Evolutionary conservation across 2,797 vertebrate genomes (phyloP), one percentile per base, ranked within the genome.

Genomic region (Melanotaenia maccullochi): DNA sequence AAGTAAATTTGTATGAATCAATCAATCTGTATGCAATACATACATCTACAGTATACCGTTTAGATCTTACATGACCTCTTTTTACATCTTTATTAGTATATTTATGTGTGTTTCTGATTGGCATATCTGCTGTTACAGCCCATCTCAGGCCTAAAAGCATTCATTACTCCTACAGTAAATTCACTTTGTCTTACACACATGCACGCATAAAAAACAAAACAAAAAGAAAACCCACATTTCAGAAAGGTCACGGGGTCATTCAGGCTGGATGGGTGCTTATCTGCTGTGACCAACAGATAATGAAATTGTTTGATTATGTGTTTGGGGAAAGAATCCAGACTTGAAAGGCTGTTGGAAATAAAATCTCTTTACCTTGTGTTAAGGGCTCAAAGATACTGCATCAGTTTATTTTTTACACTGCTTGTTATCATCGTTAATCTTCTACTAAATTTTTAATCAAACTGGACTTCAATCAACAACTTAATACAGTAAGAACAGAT

Each of bases 171-270:
- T 54, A 68, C 67, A 67, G 40, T 51, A 4, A 1, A 40, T 20
- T 61, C 59, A 12, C 52, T 51, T 13, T 40, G 2, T 25, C 12
- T 65, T 28, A 25, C 60, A 75, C 49, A 69, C 14, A 38, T 42
- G 68, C 64, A 67, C 0, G 4, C 25, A 71, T 25, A n/a, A 2
- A 47, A n/a, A 47, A 20, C 18, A 47, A 47, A n/a, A n/a, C 7
- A 47, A 47, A 47, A 47, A n/a, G n/a, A 36, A 47, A 65, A 32
- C 61, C 63, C 22, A 20, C 44, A n/a, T 47, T 47, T 47, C 44
- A 47, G 44, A n/a, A 28, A 58, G 77, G 73, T 81, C 71, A 78
- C 1, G 67, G 85, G 85, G 77, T 81, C 79, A 69, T 28, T 47
- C 18, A 51, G 59, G 51, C 65, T 79, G 73, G 81, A 42, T 14